Conservation (phyloP, 23 tunicate genomes). For the Styela clava region DNA sequence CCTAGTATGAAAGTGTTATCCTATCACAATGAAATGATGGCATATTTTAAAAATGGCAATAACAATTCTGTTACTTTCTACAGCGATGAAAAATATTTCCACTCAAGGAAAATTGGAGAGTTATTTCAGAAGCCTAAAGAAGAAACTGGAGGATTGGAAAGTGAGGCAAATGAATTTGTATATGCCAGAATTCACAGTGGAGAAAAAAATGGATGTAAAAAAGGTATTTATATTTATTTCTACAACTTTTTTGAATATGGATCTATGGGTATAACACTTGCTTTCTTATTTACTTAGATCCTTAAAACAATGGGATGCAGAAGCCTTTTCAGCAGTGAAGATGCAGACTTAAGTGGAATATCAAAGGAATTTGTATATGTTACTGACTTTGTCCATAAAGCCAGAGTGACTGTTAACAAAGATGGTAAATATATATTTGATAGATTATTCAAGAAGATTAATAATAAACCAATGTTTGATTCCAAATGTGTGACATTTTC, state of each 20-base stretch:
- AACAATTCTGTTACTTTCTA: too few species aligned
- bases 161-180: background rate
- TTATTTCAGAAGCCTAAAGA: background rate
- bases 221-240: slow-evolving; percentile 31
- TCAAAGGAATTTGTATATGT: slow-evolving; percentile 35
- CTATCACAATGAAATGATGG: too few species aligned
- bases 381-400: slow-evolving; percentile 59
- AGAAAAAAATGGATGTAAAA: slow-evolving; percentile 28
- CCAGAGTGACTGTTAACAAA: slow-evolving; percentile 47
- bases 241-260: background rate
- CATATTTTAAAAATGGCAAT: too few species aligned
- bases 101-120: background rate
- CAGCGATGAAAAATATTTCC: slow-evolving; percentile 9
- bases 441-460: background rate
- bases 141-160: background rate
- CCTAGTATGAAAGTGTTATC: too few species aligned
- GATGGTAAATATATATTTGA: slow-evolving; percentile 34
- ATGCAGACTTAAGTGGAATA: slow-evolving; percentile 42
- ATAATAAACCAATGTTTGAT: too few species aligned
- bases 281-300: too few species aligned
- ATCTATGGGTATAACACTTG: too few species aligned
- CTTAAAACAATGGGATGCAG: slow-evolving; percentile 31
- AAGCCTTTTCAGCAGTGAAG: slow-evolving; percentile 7
- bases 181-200: slow-evolving; percentile 43
- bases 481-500: background rate